These are phyloP conservation scores for Pachliopta kotzebuea DNA, from an alignment of 2,888 invertebrate species.

Conservation along the genomic window DNA sequence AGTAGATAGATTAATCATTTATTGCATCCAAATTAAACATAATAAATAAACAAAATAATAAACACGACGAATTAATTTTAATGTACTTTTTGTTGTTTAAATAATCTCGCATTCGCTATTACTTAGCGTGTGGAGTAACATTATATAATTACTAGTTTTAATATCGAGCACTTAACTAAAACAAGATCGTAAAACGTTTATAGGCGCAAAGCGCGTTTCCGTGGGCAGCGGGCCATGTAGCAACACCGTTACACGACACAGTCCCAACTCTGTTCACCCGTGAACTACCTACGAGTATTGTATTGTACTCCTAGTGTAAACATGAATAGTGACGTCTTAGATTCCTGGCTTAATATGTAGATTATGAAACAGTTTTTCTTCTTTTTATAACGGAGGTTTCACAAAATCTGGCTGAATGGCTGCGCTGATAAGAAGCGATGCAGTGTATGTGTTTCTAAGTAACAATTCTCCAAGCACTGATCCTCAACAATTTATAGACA, in stretches of 20 bases:
- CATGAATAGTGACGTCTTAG: not conserved
- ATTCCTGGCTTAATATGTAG: not conserved
- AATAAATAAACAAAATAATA: too few species aligned
- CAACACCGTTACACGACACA: constrained; percentile 69
- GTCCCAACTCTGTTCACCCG: constrained; percentile 38
- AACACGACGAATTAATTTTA: too few species aligned
- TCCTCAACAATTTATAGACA: too few species aligned
- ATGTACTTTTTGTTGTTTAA: too few species aligned
- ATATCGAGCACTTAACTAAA: not conserved
- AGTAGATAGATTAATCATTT: too few species aligned
- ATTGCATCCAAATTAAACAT: too few species aligned
- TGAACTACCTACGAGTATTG: constrained; percentile 19
- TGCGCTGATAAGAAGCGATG: too few species aligned
- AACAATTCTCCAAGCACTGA: too few species aligned
- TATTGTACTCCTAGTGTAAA: constrained; percentile 20
- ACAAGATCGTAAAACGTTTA: constrained; percentile 29
- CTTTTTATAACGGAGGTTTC: too few species aligned
- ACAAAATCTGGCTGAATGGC: too few species aligned
- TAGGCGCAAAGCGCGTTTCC: constrained; percentile 35
- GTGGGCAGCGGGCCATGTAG: constrained; percentile 36
- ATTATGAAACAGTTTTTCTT: not conserved
- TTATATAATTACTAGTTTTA: not conserved
- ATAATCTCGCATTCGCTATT: too few species aligned
- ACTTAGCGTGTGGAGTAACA: not conserved
- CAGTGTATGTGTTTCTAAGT: too few species aligned